A percentile compares a stretch with the other conserved stretches of the same genome.
Conservation (phyloP, 2,113 vertebrate genomes). For the Leptobrachium leishanense region DNA sequence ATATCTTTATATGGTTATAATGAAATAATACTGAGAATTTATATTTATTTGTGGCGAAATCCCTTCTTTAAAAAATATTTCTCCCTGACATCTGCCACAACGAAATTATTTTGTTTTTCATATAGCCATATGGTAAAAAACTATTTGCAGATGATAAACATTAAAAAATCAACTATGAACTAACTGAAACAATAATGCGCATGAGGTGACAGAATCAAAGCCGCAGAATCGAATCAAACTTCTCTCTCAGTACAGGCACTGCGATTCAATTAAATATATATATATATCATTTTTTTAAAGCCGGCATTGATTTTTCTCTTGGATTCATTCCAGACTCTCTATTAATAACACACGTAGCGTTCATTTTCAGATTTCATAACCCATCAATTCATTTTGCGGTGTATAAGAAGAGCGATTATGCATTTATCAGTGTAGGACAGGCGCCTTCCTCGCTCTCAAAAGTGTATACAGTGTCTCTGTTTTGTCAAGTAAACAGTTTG, state of each 20-base stretch:
- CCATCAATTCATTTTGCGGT: constrained; percentile 36
- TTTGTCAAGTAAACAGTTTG: constrained; percentile 19
- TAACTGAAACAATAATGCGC: constrained; percentile 8
- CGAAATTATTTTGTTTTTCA: background rate
- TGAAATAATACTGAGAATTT: too few relatives aligned
- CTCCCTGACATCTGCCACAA: background rate
- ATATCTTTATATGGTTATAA: too few relatives aligned
- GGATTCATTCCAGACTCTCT: constrained; percentile 53
- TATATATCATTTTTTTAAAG: background rate
- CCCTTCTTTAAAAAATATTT: constrained; percentile 2
- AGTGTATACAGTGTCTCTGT: background rate
- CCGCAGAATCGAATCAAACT: constrained; percentile 31
- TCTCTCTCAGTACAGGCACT: constrained; percentile 23
- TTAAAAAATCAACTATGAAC: constrained; percentile 41
- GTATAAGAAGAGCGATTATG: constrained; percentile 32
- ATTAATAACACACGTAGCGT: constrained; percentile 11
- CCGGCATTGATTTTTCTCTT: constrained; percentile 30
- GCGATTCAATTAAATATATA: constrained; percentile 17
- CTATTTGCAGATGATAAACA: constrained; percentile 23
- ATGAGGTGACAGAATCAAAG: constrained; percentile 33
- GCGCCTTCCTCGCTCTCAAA: constrained; percentile 32
- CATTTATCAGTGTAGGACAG: constrained; percentile 29
- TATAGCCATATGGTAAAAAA: constrained; percentile 19
- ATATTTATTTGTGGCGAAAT: too few relatives aligned
- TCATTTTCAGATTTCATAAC: constrained; percentile 48